Base-by-base conservation (phyloP, 2,797 vertebrate genomes). In the Lacerta viridis region DNA sequence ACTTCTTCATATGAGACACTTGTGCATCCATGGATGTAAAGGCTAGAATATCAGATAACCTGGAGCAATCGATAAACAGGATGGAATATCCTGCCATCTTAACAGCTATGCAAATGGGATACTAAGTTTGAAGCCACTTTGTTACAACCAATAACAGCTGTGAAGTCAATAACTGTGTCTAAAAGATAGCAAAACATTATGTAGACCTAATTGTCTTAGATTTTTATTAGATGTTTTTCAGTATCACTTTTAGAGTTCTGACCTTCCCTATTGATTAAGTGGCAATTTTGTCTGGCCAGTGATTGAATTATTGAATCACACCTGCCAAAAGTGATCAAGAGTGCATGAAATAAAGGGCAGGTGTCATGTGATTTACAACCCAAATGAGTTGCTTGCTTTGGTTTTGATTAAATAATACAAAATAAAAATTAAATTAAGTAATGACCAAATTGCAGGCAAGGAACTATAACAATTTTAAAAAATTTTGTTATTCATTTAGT, bases 301-400 rank as follows among this genome's bases (percentile, higher is more conserved):
- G 94, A 96, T 97, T 96, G 95, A 96, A 96, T 97, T 95, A 94
- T 92, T 94, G 94, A 96, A 96, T 97, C 94, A 92, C 88, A 95
- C 84, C 93, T 90, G 94, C 92, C 96, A 95, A 96, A 96, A 95
- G 86, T 66, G 88, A 97, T 96, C 91, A 96, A 94, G 91, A 7
- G 1, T 91, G 87, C 92, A 93, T 85, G 89, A 96, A 96, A 96
- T 94, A 96, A 95, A 96, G 94, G 95, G 91, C 96, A 97, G 93
- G 93, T 95, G 92, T 93, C 95, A 91, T 95, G 92, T 94, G 95
- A 95, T 96, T 97, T 96, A 95, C 94, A 96, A 95, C 94, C 96
- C 92, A 97, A 96, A 97, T 95, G 95, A 96, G 95, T 91, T 94
- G 88, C 77, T 94, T 96, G 88, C 91, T 93, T 91, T 93, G 87